Conservation (phyloP, 2,888 invertebrate species). For the Hirtodrosophila confusa region DNA sequence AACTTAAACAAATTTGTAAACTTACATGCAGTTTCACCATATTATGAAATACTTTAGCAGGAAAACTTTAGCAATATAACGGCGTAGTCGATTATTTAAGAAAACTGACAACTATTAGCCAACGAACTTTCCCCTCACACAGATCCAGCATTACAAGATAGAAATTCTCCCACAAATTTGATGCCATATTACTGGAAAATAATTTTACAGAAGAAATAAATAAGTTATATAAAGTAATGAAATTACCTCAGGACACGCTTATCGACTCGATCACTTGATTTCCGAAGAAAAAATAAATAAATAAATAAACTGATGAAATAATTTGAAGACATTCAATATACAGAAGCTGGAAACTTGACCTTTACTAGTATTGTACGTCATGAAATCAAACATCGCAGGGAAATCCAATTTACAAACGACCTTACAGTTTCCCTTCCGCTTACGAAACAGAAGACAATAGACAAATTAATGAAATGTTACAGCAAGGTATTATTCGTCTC, state of each 20-base stretch:
- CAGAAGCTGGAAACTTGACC: not conserved
- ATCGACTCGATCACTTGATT: conserved; percentile 2
- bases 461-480: too few species aligned
- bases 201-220: conserved; percentile 5
- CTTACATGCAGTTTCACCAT: conserved; percentile 1
- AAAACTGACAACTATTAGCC: not conserved
- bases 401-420: conserved; percentile 3
- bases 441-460: too few species aligned
- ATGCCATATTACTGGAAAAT: not conserved
- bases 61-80: not conserved
- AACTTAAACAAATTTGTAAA: conserved; percentile 2
- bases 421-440: too few species aligned
- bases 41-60: conserved; percentile 1
- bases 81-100: not conserved
- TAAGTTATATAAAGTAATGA: not conserved
- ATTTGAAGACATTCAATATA: conserved; percentile 1
- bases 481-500: too few species aligned
- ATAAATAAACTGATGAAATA: not conserved
- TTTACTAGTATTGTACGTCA: conserved; percentile 1
- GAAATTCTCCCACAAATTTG: not conserved
- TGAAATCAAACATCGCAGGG: conserved; percentile 1
- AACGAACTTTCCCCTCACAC: not conserved
- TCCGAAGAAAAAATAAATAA: not conserved
- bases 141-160: not conserved
- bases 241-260: not conserved